phyloP scores from a whole-genome alignment of 64 coral and sea anemone species.

The Montipora capricornis region DNA sequence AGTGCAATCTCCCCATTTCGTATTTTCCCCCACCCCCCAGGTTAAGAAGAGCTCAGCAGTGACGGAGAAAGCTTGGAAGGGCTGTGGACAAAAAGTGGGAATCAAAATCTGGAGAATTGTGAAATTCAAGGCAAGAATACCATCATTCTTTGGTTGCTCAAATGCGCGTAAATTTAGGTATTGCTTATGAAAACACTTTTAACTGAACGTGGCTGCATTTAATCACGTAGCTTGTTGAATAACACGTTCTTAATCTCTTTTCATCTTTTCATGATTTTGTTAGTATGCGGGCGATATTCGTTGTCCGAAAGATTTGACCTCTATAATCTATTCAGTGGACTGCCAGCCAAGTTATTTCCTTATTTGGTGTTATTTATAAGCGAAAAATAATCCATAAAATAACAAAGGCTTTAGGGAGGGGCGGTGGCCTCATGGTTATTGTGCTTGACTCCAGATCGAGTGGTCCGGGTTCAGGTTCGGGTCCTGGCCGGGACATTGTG shows the following conservation, averaged over 20 bases:
- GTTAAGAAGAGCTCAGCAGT: constrained; percentile 87
- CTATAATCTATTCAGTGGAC: not conserved
- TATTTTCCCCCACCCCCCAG: constrained; percentile 27
- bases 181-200: not conserved
- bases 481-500: too few relatives aligned
- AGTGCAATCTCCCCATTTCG: not conserved
- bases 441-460: too few relatives aligned
- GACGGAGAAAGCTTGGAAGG: constrained; percentile 86
- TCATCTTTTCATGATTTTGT: not conserved
- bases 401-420: too few relatives aligned
- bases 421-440: too few relatives aligned
- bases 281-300: not conserved
- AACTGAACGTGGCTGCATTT: not conserved
- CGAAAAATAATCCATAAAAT: not conserved
- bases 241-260: not conserved
- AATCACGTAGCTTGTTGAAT: not conserved
- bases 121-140: constrained; percentile 78
- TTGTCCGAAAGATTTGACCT: not conserved
- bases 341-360: not conserved
- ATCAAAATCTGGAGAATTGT: constrained; percentile 93
- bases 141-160: not conserved
- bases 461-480: too few relatives aligned
- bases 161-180: not conserved
- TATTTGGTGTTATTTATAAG: not conserved
- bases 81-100: constrained; percentile 67